Evolutionary conservation across 2,113 vertebrate species (phyloP), one percentile per base, ranked within the genome.

Genomic region (Hiodon alosoides): DNA sequence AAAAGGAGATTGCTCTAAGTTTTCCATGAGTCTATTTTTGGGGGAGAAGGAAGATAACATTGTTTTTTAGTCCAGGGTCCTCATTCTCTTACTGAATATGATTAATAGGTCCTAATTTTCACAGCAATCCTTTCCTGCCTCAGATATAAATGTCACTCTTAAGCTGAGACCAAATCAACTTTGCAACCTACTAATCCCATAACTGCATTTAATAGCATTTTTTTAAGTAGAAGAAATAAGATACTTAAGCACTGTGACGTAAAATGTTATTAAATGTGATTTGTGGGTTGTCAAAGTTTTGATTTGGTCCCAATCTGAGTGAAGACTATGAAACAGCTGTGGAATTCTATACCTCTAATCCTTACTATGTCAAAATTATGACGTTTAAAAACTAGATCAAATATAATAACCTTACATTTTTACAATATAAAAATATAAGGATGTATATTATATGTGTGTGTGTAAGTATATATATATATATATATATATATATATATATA

Each of bases 1-100:
- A 73, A 79, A 79, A 61, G 57, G 10, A 31, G 47, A 66, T 76
- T 70, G 85, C 73, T 68, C 61, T 62, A 83, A 77, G 80, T 80
- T 74, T 59, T 79, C 54, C 72, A 62, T 79, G 77, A 82, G 69
- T 76, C 72, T 57, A 51, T 48, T 66, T 64, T 57, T 17, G 58
- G 55, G 4, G 46, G 3, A 14, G 67, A 53, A 80, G 76, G 71
- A 72, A 79, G 64, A 48, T 72, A 31, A 65, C 50, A 54, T 48
- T 77, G 75, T 74, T 69, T 50, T 4, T 31, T 8, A 53, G 5
- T 76, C 55, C 57, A 69, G 47, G 74, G 55, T 78, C 77, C 64
- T 73, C 55, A 74, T 68, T 67, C 54, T 50, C 16, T 79, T 17
- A 69, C 16, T 69, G 11, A 52, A 50, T 4, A 70, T 54, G 53